phyloP scores from a whole-genome alignment of 2,113 vertebrate genomes.

The Gadus macrocephalus region DNA sequence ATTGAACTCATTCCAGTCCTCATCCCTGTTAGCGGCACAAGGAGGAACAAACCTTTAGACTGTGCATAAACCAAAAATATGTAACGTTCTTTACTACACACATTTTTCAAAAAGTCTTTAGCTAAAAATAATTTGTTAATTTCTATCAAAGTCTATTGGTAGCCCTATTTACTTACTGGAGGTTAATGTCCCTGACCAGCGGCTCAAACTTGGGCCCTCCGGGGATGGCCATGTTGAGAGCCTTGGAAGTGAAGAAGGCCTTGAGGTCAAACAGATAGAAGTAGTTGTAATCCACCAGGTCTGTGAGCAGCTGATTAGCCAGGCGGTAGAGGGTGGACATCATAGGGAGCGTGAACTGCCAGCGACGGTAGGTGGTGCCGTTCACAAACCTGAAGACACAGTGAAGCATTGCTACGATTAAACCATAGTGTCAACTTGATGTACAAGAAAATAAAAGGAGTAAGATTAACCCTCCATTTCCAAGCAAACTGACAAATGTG shows the following conservation, averaged over 20 bases:
- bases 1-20: constrained; percentile 99
- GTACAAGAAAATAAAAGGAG: neutral
- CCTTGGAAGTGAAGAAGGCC: constrained; percentile 97
- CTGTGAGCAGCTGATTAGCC: constrained; percentile 96
- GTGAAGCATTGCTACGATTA: neutral
- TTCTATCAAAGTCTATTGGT: neutral
- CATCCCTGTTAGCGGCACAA: constrained; percentile 75
- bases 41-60: neutral
- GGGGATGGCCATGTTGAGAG: constrained; percentile 97
- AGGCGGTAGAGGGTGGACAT: constrained; percentile 98
- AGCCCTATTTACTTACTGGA: constrained; percentile 80
- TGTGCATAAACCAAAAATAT: neutral
- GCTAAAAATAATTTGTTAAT: neutral
- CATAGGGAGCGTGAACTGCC: constrained; percentile 98
- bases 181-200: constrained; percentile 94
- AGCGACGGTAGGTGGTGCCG: constrained; percentile 94
- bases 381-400: constrained; percentile 82
- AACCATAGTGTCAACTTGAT: too few relatives aligned
- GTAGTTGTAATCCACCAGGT: constrained; percentile 95
- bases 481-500: too few relatives aligned
- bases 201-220: constrained; percentile 98
- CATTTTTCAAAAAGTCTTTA: neutral
- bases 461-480: neutral
- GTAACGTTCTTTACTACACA: neutral
- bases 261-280: constrained; percentile 98